A percentile compares a stretch with the other conserved stretches of the same genome.
These are phyloP conservation scores for Cliona cf. orientalis DNA, from an alignment of 37 sponge, comb jelly and placozoan species.

Conservation along the genomic window DNA sequence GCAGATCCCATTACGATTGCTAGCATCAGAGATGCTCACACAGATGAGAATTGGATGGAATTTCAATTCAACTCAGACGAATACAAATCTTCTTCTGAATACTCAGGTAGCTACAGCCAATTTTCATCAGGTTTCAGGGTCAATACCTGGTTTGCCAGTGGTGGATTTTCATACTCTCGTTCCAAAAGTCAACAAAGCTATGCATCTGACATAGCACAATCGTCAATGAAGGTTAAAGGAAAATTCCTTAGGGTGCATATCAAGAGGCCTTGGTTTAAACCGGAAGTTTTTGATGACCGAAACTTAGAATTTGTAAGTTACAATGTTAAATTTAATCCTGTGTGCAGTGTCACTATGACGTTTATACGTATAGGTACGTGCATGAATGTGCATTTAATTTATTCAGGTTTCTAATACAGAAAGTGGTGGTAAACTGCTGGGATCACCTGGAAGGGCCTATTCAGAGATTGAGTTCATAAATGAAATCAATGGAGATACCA, in stretches of 20 bases:
- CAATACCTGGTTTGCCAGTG: background rate
- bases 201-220: background rate
- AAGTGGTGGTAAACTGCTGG: too few species aligned
- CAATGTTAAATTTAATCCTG: too few species aligned
- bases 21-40: conserved; percentile 1
- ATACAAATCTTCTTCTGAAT: background rate
- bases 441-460: conserved; percentile 9
- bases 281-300: conserved; percentile 36
- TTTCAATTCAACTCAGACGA: conserved; percentile 38
- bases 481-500: background rate
- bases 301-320: conserved; percentile 25
- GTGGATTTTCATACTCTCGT: background rate
- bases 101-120: background rate
- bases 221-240: conserved; percentile 21
- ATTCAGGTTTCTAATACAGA: too few species aligned
- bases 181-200: background rate
- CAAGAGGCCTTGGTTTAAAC: conserved; percentile 67
- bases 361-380: too few species aligned
- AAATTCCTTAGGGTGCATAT: conserved; percentile 58
- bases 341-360: too few species aligned
- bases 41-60: conserved; percentile 46
- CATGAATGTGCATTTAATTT: too few species aligned
- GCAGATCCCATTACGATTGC: conserved; percentile 5
- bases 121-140: background rate
- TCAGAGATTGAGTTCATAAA: background rate